A percentile compares a stretch with the other conserved stretches of the same genome.
Evolutionary conservation across 1,140 invertebrate genomes (phyloP).

Genomic region (Xylocopa sonorina): DNA sequence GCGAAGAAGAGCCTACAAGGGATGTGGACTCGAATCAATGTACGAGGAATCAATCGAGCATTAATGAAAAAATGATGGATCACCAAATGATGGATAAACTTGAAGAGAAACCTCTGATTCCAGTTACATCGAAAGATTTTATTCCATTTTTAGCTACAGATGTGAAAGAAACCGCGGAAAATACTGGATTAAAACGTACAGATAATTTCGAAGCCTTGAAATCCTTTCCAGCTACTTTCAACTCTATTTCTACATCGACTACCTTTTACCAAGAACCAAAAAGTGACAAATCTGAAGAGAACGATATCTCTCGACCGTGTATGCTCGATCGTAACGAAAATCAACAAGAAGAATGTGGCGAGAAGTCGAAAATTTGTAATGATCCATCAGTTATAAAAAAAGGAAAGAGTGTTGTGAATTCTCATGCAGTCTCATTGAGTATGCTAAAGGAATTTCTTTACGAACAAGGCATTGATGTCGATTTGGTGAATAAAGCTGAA

Average conservation of each 20-base stretch:
- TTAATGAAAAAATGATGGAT: not conserved
- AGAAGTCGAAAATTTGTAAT: not conserved
- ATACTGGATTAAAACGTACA: not conserved
- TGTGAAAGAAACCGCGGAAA: not conserved
- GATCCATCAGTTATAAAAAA: not conserved
- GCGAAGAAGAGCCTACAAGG: constrained; percentile 24
- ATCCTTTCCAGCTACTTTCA: not conserved
- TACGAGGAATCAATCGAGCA: not conserved
- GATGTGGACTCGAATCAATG: not conserved
- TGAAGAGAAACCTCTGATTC: not conserved
- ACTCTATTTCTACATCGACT: not conserved
- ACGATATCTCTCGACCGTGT: not conserved
- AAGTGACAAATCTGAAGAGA: not conserved
- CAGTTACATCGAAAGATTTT: not conserved
- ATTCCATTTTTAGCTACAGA: too few relatives aligned
- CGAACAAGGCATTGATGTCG: constrained; percentile 39
- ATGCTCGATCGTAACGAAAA: not conserved
- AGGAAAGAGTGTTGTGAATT: not conserved
- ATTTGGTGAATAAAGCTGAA: constrained; percentile 26
- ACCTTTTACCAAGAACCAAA: not conserved
- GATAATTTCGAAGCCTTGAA: not conserved
- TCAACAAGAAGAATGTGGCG: not conserved
- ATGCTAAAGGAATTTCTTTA: constrained; percentile 58
- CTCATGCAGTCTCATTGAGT: constrained; percentile 34
- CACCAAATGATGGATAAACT: not conserved